Percentiles rank a stretch among this genome's conserved stretches.
These are phyloP conservation scores for Apodemus agrarius DNA, from an alignment of 2,797 vertebrate genomes.

Conservation along the genomic window DNA sequence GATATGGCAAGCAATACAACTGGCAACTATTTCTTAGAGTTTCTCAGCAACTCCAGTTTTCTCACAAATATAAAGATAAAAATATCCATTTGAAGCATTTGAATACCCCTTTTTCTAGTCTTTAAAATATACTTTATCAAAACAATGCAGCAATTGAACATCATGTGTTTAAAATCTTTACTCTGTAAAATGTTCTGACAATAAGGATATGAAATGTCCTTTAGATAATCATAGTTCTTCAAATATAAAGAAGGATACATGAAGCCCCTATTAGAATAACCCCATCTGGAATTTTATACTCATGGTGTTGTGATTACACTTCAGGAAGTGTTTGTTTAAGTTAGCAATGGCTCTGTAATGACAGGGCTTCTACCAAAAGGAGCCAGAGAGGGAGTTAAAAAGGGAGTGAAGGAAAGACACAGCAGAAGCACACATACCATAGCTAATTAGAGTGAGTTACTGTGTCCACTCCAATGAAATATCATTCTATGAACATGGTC, in stretches of 20 bases:
- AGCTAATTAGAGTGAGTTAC: constrained; percentile 55
- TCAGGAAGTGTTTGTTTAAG: constrained; percentile 51
- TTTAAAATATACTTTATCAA: constrained; percentile 31
- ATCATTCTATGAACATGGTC: constrained; percentile 53
- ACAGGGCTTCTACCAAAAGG: constrained; percentile 41
- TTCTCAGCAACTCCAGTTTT: constrained; percentile 60
- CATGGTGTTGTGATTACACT: constrained; percentile 8
- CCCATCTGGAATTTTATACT: constrained; percentile 57
- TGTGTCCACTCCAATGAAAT: constrained; percentile 31
- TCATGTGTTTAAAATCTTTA: constrained; percentile 8
- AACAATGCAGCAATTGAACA: background rate
- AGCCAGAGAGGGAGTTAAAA: constrained; percentile 32
- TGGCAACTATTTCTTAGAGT: background rate
- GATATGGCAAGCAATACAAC: background rate
- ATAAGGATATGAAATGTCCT: background rate
- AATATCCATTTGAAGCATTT: constrained; percentile 5
- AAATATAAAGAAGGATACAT: constrained; percentile 29
- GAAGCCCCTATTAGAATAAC: background rate
- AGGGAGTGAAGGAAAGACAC: constrained; percentile 15
- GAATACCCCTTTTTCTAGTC: constrained; percentile 2
- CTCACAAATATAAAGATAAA: constrained; percentile 61
- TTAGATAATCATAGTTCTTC: constrained; percentile 37
- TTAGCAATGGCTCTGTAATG: constrained; percentile 65
- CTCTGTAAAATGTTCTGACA: constrained; percentile 27
- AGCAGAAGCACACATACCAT: constrained; percentile 41